Conservation (phyloP, 1,140 invertebrate species). For the Eufriesea mexicana region DNA sequence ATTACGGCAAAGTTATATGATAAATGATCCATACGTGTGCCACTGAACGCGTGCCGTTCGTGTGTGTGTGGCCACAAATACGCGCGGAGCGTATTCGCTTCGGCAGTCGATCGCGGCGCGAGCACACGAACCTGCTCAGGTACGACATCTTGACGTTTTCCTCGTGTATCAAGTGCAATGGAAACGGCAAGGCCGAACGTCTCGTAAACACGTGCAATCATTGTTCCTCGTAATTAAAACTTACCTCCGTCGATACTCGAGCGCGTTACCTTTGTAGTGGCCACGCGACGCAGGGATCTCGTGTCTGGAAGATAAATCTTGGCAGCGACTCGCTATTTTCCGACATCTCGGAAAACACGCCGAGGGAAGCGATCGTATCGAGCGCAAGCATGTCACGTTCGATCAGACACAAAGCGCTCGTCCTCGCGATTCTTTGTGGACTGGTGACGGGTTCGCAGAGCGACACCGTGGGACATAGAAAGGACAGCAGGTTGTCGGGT, state of each 20-base stretch:
- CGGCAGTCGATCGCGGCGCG: slow-evolving; percentile 61
- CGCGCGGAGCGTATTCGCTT: slow-evolving; percentile 41
- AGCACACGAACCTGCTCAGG: slow-evolving; percentile 47
- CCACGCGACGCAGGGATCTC: background rate
- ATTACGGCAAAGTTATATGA: background rate
- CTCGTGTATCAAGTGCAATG: slow-evolving; percentile 2
- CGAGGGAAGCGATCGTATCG: background rate
- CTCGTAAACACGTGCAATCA: background rate
- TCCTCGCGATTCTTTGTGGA: slow-evolving; percentile 17
- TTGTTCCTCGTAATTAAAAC: background rate
- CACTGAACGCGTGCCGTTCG: background rate
- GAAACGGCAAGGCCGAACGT: background rate
- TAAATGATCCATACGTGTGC: background rate
- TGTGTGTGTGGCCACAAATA: slow-evolving; percentile 57
- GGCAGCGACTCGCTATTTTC: too few species aligned
- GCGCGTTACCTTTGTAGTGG: background rate
- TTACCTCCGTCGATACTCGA: background rate
- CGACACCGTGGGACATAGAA: too few species aligned
- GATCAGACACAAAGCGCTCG: background rate
- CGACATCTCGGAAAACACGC: too few species aligned
- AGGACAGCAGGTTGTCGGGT: too few species aligned
- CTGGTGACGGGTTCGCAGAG: too few species aligned
- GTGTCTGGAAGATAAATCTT: too few species aligned
- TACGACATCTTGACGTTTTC: slow-evolving; percentile 32
- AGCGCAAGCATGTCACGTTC: background rate